These are phyloP conservation scores for Ibycter americanus DNA, from an alignment of 2,797 vertebrate genomes.

Conservation along the genomic window DNA sequence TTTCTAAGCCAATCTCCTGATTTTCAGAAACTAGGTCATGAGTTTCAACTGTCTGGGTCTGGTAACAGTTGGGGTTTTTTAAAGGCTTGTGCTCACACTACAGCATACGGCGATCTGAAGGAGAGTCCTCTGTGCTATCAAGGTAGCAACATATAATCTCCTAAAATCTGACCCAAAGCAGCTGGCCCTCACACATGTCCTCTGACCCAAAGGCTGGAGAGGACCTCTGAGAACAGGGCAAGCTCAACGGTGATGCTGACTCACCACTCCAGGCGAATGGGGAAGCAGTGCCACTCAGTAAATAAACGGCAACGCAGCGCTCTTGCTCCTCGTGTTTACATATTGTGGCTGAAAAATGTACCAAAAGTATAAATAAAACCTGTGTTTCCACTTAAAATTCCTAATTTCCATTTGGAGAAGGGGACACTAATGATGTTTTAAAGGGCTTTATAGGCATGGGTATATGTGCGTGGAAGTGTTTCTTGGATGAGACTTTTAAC, in stretches of 20 bases:
- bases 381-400: not conserved
- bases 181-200: not conserved
- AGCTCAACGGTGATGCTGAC: not conserved
- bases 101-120: not conserved
- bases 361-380: not conserved
- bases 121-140: not conserved
- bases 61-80: not conserved
- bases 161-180: not conserved
- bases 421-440: not conserved
- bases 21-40: not conserved
- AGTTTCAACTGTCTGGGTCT: not conserved
- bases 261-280: not conserved
- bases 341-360: not conserved
- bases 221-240: not conserved
- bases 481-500: not conserved
- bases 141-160: not conserved
- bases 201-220: not conserved
- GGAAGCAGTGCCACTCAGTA: not conserved
- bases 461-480: not conserved
- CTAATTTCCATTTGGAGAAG: not conserved
- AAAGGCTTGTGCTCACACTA: not conserved
- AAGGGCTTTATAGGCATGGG: accelerated
- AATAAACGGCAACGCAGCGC: not conserved
- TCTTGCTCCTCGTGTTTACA: not conserved
- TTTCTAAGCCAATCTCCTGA: not conserved